Percentiles rank a stretch among this genome's conserved stretches.
Evolutionary conservation across 2,888 invertebrate species (phyloP).

Genomic region (Notodonta ziczac): DNA sequence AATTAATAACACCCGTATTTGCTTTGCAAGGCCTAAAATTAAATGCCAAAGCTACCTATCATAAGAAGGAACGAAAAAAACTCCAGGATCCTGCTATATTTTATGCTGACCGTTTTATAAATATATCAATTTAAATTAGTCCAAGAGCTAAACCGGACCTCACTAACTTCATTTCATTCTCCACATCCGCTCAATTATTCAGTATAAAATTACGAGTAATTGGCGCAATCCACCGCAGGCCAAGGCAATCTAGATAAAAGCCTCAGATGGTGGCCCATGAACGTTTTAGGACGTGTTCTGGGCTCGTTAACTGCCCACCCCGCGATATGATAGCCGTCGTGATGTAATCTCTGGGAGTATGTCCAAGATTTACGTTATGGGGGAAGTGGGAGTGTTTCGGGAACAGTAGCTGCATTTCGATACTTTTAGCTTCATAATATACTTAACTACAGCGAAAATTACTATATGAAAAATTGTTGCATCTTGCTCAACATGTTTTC

Average conservation of each 20-base stretch:
- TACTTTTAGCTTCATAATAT: too few species aligned
- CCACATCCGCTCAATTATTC: conserved; percentile 55
- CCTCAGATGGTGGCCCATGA: conserved; percentile 44
- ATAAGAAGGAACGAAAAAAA: too few species aligned
- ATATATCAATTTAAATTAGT: neutral
- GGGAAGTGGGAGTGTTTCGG: conserved; percentile 2
- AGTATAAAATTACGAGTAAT: conserved; percentile 64
- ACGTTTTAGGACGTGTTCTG: conserved; percentile 32
- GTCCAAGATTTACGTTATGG: conserved; percentile 37
- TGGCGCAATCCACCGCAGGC: conserved; percentile 43
- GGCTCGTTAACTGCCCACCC: conserved; percentile 35
- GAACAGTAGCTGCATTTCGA: too few species aligned
- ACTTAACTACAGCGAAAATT: too few species aligned
- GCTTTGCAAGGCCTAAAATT: too few species aligned
- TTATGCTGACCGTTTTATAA: too few species aligned
- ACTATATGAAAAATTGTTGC: too few species aligned
- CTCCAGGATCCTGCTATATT: too few species aligned
- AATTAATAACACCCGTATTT: too few species aligned
- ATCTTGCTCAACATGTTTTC: too few species aligned
- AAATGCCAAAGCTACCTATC: too few species aligned
- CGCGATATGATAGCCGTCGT: conserved; percentile 40
- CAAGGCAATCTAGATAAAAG: conserved; percentile 68
- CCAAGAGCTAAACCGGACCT: neutral
- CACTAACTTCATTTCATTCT: neutral
- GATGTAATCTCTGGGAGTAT: conserved; percentile 39